phyloP scores from a whole-genome alignment of 2,888 invertebrate genomes.

The Teleogryllus oceanicus region DNA sequence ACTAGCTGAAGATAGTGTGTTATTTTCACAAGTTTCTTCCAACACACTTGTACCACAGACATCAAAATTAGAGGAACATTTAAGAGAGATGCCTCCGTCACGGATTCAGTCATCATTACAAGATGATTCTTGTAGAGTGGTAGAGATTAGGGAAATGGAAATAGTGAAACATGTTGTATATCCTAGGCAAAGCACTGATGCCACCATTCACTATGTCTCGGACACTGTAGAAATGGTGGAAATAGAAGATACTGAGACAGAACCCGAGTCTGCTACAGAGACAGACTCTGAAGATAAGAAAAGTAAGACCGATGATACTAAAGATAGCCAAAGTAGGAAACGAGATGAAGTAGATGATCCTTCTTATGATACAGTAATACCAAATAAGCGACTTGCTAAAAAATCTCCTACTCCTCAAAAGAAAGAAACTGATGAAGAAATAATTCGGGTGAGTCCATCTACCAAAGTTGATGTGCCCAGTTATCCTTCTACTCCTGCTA shows the following conservation, averaged over 20 bases:
- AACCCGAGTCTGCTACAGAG: constrained; percentile 43
- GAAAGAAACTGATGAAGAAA: constrained; percentile 34
- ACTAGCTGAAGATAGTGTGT: constrained; percentile 62
- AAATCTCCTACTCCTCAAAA: neutral
- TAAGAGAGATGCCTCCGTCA: neutral
- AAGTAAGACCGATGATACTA: neutral
- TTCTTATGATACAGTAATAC: constrained; percentile 24
- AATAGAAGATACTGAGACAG: constrained; percentile 50
- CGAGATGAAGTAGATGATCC: constrained; percentile 11
- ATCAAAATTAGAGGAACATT: neutral
- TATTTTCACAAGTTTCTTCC: constrained; percentile 65
- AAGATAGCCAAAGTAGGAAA: neutral
- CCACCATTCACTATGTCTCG: constrained; percentile 54
- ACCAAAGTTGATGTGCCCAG: constrained; percentile 19
- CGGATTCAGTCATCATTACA: constrained; percentile 4
- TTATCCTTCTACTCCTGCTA: constrained; percentile 11
- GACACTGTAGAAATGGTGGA: constrained; percentile 49
- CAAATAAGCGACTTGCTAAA: neutral
- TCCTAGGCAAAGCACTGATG: constrained; percentile 54
- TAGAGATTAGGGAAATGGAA: constrained; percentile 66
- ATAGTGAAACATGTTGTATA: constrained; percentile 55
- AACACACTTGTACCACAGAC: constrained; percentile 31
- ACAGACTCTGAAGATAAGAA: constrained; percentile 40
- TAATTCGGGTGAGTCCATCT: constrained; percentile 36
- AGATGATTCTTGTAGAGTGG: constrained; percentile 55